Base-by-base conservation (phyloP, 1,140 invertebrate species). In the Paraescarpia echinospica region DNA sequence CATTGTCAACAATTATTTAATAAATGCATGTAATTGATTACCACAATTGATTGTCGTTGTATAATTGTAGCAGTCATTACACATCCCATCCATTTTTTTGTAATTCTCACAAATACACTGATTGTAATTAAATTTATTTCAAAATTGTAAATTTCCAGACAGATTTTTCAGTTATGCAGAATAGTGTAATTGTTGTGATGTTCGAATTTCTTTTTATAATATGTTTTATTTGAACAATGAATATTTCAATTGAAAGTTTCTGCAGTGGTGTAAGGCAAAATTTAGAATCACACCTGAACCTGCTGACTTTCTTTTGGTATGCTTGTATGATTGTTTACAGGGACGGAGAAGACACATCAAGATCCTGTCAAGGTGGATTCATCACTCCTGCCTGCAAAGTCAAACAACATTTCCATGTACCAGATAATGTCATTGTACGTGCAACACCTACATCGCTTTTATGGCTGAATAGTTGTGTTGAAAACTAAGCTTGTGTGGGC, bases 361-460 rank as follows among this genome's bases (percentile, higher is more conserved):
- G 41, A 48, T 91, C 35, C 89, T 59, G 31, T 35, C 34, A 93
- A 0, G 27, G 35, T 33, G 48, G 91, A 35, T 33, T 93, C 92
- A 88, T 89, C 35, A 31, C 91, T 91, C 33, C 92, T 89, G 89
- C 33, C 35, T 4, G 41, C 6, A 27, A n/a, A 1, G 31, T 35
- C 92, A 33, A 35, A 1, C 1, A 48, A 89, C 12, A 48, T 12
- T 6, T 92, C 92, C 91, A 93, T 31, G n/a, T 93, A 9, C 92
- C 93, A 35, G 89, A 77, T 89, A 91, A 90, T 33, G 90, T 91
- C 91, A 91, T 93, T 89, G 92, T 93, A 34, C 77, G 93, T 91
- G 33, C 89, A 90, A 89, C 34, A 91, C 2, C 33, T n/a, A 59
- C 91, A 89, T 93, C 41, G 92, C 33, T 89, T 89, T 92, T 35